Conservation (phyloP, 2,888 invertebrate genomes). For the Harpalus rufipes region DNA sequence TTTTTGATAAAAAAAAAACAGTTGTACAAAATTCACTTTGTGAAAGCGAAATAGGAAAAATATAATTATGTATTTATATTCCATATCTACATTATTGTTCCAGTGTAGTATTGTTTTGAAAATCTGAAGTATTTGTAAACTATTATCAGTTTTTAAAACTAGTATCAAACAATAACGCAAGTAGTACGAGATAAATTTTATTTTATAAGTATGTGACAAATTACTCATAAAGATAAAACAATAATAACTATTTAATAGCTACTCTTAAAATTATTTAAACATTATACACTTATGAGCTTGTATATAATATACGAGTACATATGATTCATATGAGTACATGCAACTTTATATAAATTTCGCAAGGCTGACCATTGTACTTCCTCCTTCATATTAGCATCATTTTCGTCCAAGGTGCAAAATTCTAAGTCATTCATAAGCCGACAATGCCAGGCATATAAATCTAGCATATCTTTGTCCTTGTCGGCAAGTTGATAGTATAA, state of each 20-base stretch:
- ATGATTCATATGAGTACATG: background rate
- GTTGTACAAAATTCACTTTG: too few species aligned
- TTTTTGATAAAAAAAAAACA: too few species aligned
- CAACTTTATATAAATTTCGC: background rate
- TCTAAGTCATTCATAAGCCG: background rate
- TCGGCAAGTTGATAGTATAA: background rate
- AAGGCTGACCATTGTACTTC: background rate
- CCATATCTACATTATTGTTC: too few species aligned
- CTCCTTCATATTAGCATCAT: background rate
- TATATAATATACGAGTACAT: too few species aligned
- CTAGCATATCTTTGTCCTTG: background rate
- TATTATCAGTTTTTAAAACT: background rate
- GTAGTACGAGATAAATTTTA: background rate
- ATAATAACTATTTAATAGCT: background rate
- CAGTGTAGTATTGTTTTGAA: background rate
- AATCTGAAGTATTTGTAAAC: background rate
- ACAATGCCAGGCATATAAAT: conserved; percentile 1
- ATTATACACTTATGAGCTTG: too few species aligned
- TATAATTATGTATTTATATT: too few species aligned
- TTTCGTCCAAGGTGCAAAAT: background rate
- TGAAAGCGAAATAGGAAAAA: too few species aligned
- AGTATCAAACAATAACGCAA: background rate
- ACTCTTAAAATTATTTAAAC: background rate
- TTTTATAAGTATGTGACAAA: background rate
- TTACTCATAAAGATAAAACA: background rate